Base-by-base conservation (phyloP, 92 coral and sea anemone genomes). In the Pocillopora meandrina region DNA sequence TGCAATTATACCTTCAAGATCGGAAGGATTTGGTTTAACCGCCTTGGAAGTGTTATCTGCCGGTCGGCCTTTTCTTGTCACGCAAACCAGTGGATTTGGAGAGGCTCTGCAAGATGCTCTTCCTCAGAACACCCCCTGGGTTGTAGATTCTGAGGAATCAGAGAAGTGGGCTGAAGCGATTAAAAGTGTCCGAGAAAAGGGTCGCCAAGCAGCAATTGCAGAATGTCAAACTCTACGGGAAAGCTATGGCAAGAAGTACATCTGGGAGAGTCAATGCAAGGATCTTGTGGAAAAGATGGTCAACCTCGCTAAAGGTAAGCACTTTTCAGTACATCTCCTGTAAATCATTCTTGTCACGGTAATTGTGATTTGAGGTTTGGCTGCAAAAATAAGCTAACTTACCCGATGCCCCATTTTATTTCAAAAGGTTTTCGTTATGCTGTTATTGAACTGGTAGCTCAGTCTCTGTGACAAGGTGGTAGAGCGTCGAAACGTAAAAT, bases 21-120 rank as follows among this genome's bases (percentile, higher is more conserved):
- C 71, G 4, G 71, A 66, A 26, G 71, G 71, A 66, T 66, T 65
- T 66, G 71, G 71, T 66, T 66, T 66, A 35, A 26, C 71, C 26
- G 71, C 71, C 71, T 36, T 66, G 10, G 71, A 66, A 66, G 71
- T 35, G 36, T 23, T 66, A 26, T 31, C 71, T 26, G 71, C 71
- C 31, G 71, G 71, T 66, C 47, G 21, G 47, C 71, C 71, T 12
- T 66, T 66, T 35, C 71, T 66, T 66, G 71, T 66, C 14, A 26
- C 36, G 0, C 18, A 23, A 66, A 66, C 21, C 71, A 68, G 73
- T 26, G 71, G 71, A 66, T 66, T 66, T 23, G 71, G 71, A 21
- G 71, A 66, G 14, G 71, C 71, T 9, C 71, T 66, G 36, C 47
- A 23, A 10, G 47, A 66, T 1, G 10, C 21, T 12, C 71, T 36